A percentile compares a stretch with the other conserved stretches of the same genome.
phyloP scores from a whole-genome alignment of 1,140 invertebrate genomes.

The Drosophila punjabiensis region DNA sequence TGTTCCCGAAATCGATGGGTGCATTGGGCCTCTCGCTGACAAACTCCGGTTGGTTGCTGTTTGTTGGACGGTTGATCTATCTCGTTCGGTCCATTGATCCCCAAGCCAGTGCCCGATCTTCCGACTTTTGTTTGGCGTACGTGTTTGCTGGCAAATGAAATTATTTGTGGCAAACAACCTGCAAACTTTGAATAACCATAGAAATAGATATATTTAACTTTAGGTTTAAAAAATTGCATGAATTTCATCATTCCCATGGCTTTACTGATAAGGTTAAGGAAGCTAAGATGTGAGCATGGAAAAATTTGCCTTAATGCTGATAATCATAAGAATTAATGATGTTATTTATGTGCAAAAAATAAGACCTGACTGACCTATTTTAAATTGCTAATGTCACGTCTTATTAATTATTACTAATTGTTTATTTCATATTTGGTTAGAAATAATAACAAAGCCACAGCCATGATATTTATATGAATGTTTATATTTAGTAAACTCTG shows the following conservation, averaged over 20 bases:
- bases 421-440: conserved; percentile 6
- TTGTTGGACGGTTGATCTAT: conserved; percentile 10
- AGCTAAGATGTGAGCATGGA: conserved; percentile 11
- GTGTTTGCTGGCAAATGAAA: conserved; percentile 32
- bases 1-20: conserved; percentile 36
- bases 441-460: neutral
- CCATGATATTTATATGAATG: neutral
- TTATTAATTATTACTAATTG: conserved; percentile 31
- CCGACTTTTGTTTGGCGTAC: conserved; percentile 48
- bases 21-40: neutral
- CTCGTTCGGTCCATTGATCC: conserved; percentile 36
- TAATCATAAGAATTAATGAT: conserved; percentile 12
- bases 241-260: neutral
- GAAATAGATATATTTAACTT: neutral
- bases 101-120: conserved; percentile 1
- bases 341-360: conserved; percentile 2
- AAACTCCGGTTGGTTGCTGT: conserved; percentile 19
- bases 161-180: conserved; percentile 1
- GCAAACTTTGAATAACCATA: neutral
- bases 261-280: conserved; percentile 22
- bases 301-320: conserved; percentile 16
- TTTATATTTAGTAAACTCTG: neutral
- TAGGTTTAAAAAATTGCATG: neutral
- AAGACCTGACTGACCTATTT: conserved; percentile 1
- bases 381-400: neutral